Conservation (phyloP, 2,797 vertebrate species). For the Micromesistius poutassou region DNA sequence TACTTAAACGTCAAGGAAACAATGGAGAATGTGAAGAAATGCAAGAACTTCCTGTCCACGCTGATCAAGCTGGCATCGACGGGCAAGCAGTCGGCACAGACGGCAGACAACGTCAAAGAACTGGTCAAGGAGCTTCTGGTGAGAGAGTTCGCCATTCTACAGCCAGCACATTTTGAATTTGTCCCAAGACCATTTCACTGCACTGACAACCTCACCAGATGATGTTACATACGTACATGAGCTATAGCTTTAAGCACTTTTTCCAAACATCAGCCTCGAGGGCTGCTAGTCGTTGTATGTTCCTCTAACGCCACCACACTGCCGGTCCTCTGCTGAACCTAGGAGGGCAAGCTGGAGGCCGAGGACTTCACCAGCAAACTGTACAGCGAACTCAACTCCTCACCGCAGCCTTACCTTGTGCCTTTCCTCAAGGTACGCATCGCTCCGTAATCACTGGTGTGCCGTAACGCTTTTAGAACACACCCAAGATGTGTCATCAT, state of each 20-base stretch:
- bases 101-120: slow-evolving; percentile 90
- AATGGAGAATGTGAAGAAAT: slow-evolving; percentile 99
- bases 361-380: slow-evolving; percentile 97
- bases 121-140: slow-evolving; percentile 94
- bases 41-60: slow-evolving; percentile 96
- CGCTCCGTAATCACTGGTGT: background rate
- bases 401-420: slow-evolving; percentile 98
- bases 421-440: slow-evolving; percentile 94
- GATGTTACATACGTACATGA: too few relatives aligned
- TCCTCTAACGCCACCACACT: background rate
- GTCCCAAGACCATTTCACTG: too few relatives aligned
- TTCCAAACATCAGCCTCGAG: background rate
- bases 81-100: slow-evolving; percentile 92
- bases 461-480: background rate
- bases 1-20: slow-evolving; percentile 83
- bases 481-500: too few relatives aligned
- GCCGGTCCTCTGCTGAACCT: slow-evolving; percentile 17
- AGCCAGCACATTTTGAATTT: background rate
- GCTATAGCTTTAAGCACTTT: background rate
- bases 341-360: slow-evolving; percentile 95
- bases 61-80: slow-evolving; percentile 96
- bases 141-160: slow-evolving; percentile 54
- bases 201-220: too few relatives aligned
- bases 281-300: background rate
- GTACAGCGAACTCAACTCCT: slow-evolving; percentile 96